Percentiles rank a stretch among this genome's conserved stretches.
Evolutionary conservation across 2,888 invertebrate genomes (phyloP).

Genomic region (Amiota mariae): DNA sequence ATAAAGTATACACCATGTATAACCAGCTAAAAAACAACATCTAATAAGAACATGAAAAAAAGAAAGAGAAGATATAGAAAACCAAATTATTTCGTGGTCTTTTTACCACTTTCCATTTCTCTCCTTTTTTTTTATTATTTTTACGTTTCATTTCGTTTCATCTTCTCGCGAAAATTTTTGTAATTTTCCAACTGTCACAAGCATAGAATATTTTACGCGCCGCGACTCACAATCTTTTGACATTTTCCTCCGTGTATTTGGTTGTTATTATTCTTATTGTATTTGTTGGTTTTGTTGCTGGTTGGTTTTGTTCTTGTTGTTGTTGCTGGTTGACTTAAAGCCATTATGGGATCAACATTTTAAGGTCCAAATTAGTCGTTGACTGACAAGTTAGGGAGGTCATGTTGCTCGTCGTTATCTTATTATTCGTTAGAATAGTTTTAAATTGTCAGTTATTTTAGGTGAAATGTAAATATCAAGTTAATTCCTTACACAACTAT

Average conservation of each 20-base stretch:
- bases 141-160: neutral
- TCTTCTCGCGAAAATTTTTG: conserved; percentile 1
- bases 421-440: too few species aligned
- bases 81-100: too few species aligned
- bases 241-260: neutral
- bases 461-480: too few species aligned
- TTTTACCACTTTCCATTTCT: too few species aligned
- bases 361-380: neutral
- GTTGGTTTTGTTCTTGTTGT: neutral
- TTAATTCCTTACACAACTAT: too few species aligned
- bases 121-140: too few species aligned
- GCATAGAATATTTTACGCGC: conserved; percentile 6
- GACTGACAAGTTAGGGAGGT: neutral
- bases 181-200: conserved; percentile 27
- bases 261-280: neutral
- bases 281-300: too few species aligned
- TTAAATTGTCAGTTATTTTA: too few species aligned
- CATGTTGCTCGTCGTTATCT: too few species aligned
- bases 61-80: too few species aligned
- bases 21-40: too few species aligned
- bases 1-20: neutral
- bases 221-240: conserved; percentile 1
- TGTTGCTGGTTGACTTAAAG: neutral
- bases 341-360: neutral
- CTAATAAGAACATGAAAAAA: too few species aligned